Conservation (phyloP, 2,113 vertebrate species). For the Dolichallabes microphthalmus region DNA sequence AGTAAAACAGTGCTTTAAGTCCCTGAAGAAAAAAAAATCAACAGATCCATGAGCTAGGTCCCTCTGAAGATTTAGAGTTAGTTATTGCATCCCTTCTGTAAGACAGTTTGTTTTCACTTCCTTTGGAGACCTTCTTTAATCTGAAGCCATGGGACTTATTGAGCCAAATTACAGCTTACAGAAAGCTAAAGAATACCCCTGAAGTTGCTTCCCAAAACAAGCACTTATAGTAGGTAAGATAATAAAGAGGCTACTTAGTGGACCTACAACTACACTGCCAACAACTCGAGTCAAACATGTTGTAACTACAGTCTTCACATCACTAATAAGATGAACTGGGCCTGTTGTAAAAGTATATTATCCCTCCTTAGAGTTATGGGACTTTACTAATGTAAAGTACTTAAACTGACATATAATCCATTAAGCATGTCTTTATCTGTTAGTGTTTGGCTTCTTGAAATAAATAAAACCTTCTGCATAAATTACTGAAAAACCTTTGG, state of each 20-base stretch:
- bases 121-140: slow-evolving; percentile 25
- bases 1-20: slow-evolving; percentile 11
- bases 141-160: slow-evolving; percentile 18
- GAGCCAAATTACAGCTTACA: slow-evolving; percentile 24
- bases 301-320: neutral
- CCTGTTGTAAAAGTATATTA: neutral
- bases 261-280: neutral
- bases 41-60: neutral
- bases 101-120: slow-evolving; percentile 1
- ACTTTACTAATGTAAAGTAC: slow-evolving; percentile 34
- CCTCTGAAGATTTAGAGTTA: slow-evolving; percentile 3
- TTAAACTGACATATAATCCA: slow-evolving; percentile 5
- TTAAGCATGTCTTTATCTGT: slow-evolving; percentile 40
- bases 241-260: neutral
- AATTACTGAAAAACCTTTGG: slow-evolving; percentile 45
- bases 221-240: neutral
- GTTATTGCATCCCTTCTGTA: neutral
- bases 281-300: neutral
- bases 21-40: neutral
- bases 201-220: slow-evolving; percentile 1
- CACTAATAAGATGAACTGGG: neutral
- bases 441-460: slow-evolving; percentile 62
- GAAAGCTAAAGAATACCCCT: slow-evolving; percentile 4
- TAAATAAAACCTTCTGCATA: slow-evolving; percentile 53
- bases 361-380: slow-evolving; percentile 38